phyloP scores from a whole-genome alignment of 2,888 invertebrate genomes.

The Lasius platythorax region DNA sequence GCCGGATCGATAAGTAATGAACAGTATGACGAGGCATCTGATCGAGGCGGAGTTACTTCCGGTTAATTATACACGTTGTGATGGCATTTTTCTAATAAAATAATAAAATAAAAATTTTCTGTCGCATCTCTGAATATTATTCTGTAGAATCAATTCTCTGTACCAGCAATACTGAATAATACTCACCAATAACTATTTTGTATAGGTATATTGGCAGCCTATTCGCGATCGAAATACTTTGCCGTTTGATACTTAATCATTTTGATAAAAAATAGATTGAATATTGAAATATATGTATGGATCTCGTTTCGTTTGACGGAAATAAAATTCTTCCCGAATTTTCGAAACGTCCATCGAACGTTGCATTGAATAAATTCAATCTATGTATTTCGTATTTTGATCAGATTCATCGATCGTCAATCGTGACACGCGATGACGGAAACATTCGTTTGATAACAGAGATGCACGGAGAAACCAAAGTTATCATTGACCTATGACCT shows the following conservation, averaged over 20 bases:
- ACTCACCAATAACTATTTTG: not conserved
- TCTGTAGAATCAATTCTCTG: not conserved
- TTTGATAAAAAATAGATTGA: constrained; percentile 21
- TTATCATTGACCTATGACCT: constrained; percentile 25
- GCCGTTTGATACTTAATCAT: constrained; percentile 19
- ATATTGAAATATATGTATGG: constrained; percentile 14
- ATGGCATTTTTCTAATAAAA: not conserved
- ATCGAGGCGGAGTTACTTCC: constrained; percentile 39
- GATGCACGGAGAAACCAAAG: constrained; percentile 28
- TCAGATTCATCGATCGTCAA: constrained; percentile 23
- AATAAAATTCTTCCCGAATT: constrained; percentile 35
- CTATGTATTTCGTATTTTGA: constrained; percentile 29
- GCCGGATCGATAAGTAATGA: constrained; percentile 51
- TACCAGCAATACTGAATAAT: not conserved
- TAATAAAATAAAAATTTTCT: not conserved
- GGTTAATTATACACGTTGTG: not conserved
- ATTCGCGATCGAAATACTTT: not conserved
- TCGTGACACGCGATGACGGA: constrained; percentile 22
- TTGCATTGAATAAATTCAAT: constrained; percentile 33
- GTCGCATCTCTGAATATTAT: not conserved
- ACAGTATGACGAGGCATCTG: constrained; percentile 46
- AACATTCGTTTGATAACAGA: constrained; percentile 25
- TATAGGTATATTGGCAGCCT: not conserved
- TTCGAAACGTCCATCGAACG: constrained; percentile 2
- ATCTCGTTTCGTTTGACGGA: not conserved